A percentile compares a stretch with the other conserved stretches of the same genome.
Evolutionary conservation across 2,888 invertebrate species (phyloP).

Genomic region (Archaeoteleia sp.): DNA sequence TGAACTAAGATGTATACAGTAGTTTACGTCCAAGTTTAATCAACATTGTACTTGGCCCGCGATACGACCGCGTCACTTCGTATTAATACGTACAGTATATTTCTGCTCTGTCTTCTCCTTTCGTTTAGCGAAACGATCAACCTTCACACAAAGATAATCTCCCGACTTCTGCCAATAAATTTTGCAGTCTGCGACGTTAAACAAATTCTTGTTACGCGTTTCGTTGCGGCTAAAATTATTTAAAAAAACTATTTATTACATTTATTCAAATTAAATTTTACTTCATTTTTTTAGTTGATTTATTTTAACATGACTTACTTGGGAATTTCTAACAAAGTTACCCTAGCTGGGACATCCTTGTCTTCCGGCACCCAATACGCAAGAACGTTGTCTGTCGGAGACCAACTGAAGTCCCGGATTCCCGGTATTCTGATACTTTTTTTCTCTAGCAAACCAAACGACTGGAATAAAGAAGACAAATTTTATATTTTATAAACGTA

Average conservation of each 20-base stretch:
- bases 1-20: too few relatives aligned
- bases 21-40: too few relatives aligned
- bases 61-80: too few relatives aligned
- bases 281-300: too few relatives aligned
- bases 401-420: constrained; percentile 97
- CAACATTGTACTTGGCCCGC: too few relatives aligned
- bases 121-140: constrained; percentile 91
- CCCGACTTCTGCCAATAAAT: constrained; percentile 99
- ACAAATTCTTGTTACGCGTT: constrained; percentile 94
- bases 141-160: constrained; percentile 97
- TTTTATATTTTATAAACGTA: neutral
- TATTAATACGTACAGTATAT: constrained; percentile 81
- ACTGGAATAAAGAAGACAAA: constrained; percentile 75
- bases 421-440: constrained; percentile 94
- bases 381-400: constrained; percentile 95
- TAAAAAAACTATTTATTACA: neutral
- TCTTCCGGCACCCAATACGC: constrained; percentile 99
- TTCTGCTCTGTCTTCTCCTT: constrained; percentile 96
- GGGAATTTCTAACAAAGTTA: constrained; percentile 94
- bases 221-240: constrained; percentile 81
- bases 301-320: too few relatives aligned
- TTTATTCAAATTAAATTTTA: too few relatives aligned
- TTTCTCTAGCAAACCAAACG: constrained; percentile 94
- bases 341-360: constrained; percentile 96
- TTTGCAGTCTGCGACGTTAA: constrained; percentile 98